These are phyloP conservation scores for Macrosoma leucophasiata DNA, from an alignment of 2,888 invertebrate species.

Conservation along the genomic window DNA sequence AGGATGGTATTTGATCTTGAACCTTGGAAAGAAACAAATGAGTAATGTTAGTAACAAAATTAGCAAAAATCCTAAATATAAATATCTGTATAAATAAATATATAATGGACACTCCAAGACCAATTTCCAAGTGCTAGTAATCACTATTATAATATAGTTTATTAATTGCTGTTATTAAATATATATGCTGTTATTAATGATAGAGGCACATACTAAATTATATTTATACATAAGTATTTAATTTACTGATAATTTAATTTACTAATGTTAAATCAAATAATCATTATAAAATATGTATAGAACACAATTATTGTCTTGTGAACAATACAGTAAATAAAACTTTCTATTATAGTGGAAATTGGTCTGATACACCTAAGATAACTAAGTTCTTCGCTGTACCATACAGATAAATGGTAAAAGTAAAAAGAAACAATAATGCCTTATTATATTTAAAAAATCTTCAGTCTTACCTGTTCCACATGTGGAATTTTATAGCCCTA, in stretches of 20 bases:
- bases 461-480: conserved; percentile 73
- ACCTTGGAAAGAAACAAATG: conserved; percentile 85
- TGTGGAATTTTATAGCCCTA: conserved; percentile 68
- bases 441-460: conserved; percentile 65
- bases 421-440: conserved; percentile 52
- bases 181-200: too few species aligned
- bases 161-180: too few species aligned
- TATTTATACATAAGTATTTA: too few species aligned
- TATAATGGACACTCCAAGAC: conserved; percentile 13
- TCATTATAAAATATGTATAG: too few species aligned
- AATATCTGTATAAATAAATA: conserved; percentile 1
- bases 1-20: conserved; percentile 99
- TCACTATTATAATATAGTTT: too few species aligned
- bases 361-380: conserved; percentile 24
- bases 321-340: conserved; percentile 1
- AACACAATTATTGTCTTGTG: too few species aligned
- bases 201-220: too few species aligned
- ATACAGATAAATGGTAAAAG: conserved; percentile 21
- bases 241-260: too few species aligned
- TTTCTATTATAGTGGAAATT: conserved; percentile 21
- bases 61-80: too few species aligned
- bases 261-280: too few species aligned
- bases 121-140: conserved; percentile 23
- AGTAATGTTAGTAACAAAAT: too few species aligned
- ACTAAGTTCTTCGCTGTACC: conserved; percentile 20